Evolutionary conservation across 2,113 vertebrate species (phyloP), one percentile per base, ranked within the genome.

Genomic region (Otocyon megalotis): DNA sequence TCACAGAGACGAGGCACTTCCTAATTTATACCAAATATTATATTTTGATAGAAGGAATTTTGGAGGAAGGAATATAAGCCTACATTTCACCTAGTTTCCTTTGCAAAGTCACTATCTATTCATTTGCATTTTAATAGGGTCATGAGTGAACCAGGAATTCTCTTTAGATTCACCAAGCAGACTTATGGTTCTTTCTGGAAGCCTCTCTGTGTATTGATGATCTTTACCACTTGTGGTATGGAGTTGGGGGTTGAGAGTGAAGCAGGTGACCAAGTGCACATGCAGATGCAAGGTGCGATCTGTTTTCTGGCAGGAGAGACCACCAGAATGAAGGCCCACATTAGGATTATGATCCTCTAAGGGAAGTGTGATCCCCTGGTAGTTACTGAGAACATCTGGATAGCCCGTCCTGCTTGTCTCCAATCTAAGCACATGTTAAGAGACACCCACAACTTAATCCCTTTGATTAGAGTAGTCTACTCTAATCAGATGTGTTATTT

Each of bases 381-480:
- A 32, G 37, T 62, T 97, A 35, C 65, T 80, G 74, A 97, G n/a
- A 87, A 79, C 20, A n/a, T 63, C 37, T 71, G 50, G 58, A 53
- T 19, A 53, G 5, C 1, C 53, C 28, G 19, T 26, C 87, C 77
- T 43, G 13, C 48, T 93, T 94, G 76, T 35, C 83, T 95, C 28
- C 22, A 77, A 53, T 48, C 15, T 86, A 88, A 83, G 54, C 30
- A 2, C 62, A 48, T 79, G 74, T 87, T 93, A 93, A 96, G 71
- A 97, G 43, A 98, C 43, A 74, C 74, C 54, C 94, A 82, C 65
- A 93, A 56, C n/a, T 94, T 90, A 88, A 96, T 96, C 97, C 60
- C 90, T 35, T 88, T 65, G 85, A 96, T 65, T 79, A 86, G 65
- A 95, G 65, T 83, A 86, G 60, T 88, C 43, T 83, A 95, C 22